Evolutionary conservation across 2,113 vertebrate genomes (phyloP).

Genomic region (Chrysochloris asiatica): DNA sequence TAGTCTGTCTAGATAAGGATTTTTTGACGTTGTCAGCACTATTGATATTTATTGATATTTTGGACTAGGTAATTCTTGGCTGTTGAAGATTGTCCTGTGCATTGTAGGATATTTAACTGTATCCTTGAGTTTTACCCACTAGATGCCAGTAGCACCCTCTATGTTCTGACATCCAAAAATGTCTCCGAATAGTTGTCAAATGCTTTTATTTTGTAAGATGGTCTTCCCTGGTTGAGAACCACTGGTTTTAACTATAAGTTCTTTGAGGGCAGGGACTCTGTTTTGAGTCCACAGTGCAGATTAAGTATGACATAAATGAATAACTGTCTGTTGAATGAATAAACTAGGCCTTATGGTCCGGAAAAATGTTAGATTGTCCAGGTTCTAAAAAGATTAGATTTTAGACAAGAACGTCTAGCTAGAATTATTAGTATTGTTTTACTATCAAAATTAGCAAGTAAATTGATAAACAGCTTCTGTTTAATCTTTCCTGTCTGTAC

Average conservation of each 20-base stretch:
- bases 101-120: neutral
- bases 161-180: neutral
- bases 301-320: constrained; percentile 13
- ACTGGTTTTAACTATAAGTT: neutral
- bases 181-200: constrained; percentile 15
- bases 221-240: neutral
- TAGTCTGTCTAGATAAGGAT: neutral
- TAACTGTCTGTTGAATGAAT: constrained; percentile 32
- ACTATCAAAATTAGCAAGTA: constrained; percentile 65
- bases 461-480: constrained; percentile 78
- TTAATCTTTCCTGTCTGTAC: constrained; percentile 72
- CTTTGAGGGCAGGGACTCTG: neutral
- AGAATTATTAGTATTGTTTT: constrained; percentile 23
- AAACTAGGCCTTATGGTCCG: too few relatives aligned
- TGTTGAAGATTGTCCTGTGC: neutral
- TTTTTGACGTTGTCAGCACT: neutral
- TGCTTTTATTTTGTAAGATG: neutral
- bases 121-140: neutral
- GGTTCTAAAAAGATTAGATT: constrained; percentile 46
- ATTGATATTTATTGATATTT: neutral
- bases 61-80: constrained; percentile 10
- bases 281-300: neutral
- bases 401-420: neutral
- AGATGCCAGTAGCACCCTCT: neutral
- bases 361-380: constrained; percentile 34